Conservation (phyloP, 2,797 vertebrate species). For the Pristis pectinata region DNA sequence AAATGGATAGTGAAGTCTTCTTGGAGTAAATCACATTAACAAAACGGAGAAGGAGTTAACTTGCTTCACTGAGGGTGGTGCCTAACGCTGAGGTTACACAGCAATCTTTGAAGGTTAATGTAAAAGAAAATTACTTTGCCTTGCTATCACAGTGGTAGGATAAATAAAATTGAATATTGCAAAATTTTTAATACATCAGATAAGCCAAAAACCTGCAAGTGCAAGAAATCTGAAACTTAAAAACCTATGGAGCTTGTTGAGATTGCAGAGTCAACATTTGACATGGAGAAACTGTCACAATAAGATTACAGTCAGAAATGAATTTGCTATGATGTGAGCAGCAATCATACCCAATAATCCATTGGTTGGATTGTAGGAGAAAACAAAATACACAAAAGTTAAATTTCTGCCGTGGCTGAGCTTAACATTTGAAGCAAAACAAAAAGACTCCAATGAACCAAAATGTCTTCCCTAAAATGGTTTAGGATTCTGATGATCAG, state of each 20-base stretch:
- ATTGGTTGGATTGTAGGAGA: neutral
- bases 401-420: neutral
- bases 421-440: neutral
- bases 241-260: neutral
- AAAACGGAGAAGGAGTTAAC: neutral
- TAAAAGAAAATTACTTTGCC: neutral
- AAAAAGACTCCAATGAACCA: neutral
- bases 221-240: neutral
- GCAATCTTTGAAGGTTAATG: neutral
- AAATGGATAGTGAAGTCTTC: neutral
- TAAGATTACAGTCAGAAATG: neutral
- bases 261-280: neutral
- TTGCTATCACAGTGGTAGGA: too few species aligned
- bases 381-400: neutral
- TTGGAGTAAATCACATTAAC: neutral
- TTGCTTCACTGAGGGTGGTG: neutral
- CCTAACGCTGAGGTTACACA: neutral
- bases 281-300: neutral
- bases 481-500: neutral
- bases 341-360: neutral
- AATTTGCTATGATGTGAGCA: neutral
- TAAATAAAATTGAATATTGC: neutral
- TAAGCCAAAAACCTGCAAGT: neutral
- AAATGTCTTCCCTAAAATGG: neutral
- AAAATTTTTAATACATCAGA: neutral